Evolutionary conservation across 2,888 invertebrate species (phyloP).

Genomic region (Linhomoeus sp.): DNA sequence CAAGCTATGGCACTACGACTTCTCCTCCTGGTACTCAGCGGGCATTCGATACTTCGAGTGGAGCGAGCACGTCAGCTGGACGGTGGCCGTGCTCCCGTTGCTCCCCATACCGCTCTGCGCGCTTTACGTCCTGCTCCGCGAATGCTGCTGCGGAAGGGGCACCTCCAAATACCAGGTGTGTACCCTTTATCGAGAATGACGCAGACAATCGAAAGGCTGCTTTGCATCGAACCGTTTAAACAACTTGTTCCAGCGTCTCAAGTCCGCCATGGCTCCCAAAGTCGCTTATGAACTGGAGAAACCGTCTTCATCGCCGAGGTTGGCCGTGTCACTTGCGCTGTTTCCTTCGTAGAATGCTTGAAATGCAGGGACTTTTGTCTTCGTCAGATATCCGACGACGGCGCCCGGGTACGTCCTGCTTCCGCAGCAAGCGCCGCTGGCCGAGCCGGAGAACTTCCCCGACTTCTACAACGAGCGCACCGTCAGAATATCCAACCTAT

Average conservation of each 20-base stretch:
- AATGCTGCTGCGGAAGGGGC: constrained; percentile 9
- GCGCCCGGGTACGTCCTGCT: constrained; percentile 26
- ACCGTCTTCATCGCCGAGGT: constrained; percentile 5
- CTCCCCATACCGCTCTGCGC: constrained; percentile 23
- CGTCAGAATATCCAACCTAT: constrained; percentile 7
- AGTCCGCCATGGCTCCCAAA: constrained; percentile 17
- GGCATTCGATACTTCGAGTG: constrained; percentile 17
- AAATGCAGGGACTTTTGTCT: no score
- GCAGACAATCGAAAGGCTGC: not conserved
- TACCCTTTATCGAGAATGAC: not conserved
- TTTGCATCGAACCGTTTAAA: not conserved
- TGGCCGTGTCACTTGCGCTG: no score
- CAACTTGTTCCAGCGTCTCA: constrained; percentile 15
- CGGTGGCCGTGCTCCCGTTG: constrained; percentile 20
- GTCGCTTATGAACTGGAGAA: constrained; percentile 18
- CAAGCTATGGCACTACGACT: constrained; percentile 19
- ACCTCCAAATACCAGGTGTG: constrained; percentile 2
- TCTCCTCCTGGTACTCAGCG: constrained; percentile 13
- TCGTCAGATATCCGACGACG: constrained; percentile 7
- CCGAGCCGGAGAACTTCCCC: constrained; percentile 5
- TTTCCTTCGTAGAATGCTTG: no score
- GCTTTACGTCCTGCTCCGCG: constrained; percentile 14
- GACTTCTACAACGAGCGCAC: constrained; percentile 4
- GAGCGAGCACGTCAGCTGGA: constrained; percentile 18
- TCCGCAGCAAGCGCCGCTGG: constrained; percentile 15